phyloP scores from a whole-genome alignment of 2,113 vertebrate species.

The Prionailurus bengalensis region DNA sequence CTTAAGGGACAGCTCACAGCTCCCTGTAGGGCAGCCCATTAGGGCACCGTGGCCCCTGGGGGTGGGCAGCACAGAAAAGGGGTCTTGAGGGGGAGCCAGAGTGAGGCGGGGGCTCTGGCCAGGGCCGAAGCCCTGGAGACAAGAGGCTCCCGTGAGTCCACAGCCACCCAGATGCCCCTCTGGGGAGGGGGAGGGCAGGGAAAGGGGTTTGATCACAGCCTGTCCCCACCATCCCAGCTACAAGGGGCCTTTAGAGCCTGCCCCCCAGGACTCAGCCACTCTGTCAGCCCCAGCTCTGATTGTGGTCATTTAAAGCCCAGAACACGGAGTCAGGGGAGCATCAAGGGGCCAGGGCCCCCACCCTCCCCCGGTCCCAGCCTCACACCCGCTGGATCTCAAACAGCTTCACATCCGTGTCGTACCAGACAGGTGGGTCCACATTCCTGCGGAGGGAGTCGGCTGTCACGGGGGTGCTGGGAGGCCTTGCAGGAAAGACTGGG shows the following conservation, averaged over 20 bases:
- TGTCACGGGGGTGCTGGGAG: not conserved
- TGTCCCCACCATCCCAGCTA: not conserved
- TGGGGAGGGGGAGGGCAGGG: rapidly evolving
- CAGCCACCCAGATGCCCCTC: not conserved
- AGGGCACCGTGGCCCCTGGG: not conserved
- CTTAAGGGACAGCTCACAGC: not conserved
- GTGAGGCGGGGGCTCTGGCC: not conserved
- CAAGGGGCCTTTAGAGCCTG: not conserved
- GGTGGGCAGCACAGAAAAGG: not conserved
- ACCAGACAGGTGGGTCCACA: slow-evolving; percentile 99
- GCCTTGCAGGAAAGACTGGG: not conserved
- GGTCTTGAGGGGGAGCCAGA: not conserved
- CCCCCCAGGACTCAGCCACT: not conserved
- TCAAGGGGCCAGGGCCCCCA: not conserved
- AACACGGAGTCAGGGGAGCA: slow-evolving; percentile 14
- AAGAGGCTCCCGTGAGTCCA: not conserved
- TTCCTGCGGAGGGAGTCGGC: slow-evolving; percentile 89
- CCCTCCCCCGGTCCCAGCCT: not conserved
- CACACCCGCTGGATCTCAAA: slow-evolving; percentile 99
- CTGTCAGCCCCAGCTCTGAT: not conserved
- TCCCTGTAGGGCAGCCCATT: not conserved
- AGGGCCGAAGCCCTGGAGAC: not conserved
- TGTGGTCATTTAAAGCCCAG: slow-evolving; percentile 80
- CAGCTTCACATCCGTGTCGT: slow-evolving; percentile 98
- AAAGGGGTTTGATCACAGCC: not conserved